Evolutionary conservation across 2,888 invertebrate species (phyloP).

Genomic region (Polyommatus icarus): DNA sequence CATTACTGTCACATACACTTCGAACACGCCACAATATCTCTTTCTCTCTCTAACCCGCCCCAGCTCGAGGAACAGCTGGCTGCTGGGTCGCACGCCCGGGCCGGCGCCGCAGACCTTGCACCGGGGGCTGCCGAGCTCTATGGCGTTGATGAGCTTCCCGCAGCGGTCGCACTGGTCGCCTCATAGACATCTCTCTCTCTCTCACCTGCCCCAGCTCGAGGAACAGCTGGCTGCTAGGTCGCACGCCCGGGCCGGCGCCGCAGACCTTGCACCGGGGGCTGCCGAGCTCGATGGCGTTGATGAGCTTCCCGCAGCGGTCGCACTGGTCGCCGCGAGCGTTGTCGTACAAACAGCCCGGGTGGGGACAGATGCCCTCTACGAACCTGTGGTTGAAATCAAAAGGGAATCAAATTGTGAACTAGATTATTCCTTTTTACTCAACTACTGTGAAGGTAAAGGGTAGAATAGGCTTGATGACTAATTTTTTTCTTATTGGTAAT

Average conservation of each 20-base stretch:
- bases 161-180: conserved; percentile 99
- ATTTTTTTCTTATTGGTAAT: too few relatives aligned
- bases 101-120: conserved; percentile 90
- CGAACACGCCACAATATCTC: background rate
- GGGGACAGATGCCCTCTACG: conserved; percentile 97
- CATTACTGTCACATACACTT: background rate
- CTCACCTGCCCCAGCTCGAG: conserved; percentile 93
- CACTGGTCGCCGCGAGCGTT: conserved; percentile 99
- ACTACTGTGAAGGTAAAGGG: too few relatives aligned
- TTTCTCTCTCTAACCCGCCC: conserved; percentile 83
- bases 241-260: conserved; percentile 83
- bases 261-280: conserved; percentile 94
- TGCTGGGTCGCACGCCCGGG: conserved; percentile 88
- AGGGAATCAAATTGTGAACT: too few relatives aligned
- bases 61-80: conserved; percentile 96
- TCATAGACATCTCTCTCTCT: too few relatives aligned
- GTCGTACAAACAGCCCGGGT: conserved; percentile 91
- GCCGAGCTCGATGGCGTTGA: conserved; percentile 94
- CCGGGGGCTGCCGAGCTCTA: conserved; percentile 90
- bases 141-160: conserved; percentile 96
- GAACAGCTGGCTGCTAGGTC: conserved; percentile 94
- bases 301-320: conserved; percentile 97
- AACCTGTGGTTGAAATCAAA: conserved; percentile 79
- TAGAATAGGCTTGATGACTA: too few relatives aligned
- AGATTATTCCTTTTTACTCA: too few relatives aligned